These are phyloP conservation scores for Penaeus monodon DNA, from an alignment of 2,888 invertebrate genomes.

Conservation along the genomic window DNA sequence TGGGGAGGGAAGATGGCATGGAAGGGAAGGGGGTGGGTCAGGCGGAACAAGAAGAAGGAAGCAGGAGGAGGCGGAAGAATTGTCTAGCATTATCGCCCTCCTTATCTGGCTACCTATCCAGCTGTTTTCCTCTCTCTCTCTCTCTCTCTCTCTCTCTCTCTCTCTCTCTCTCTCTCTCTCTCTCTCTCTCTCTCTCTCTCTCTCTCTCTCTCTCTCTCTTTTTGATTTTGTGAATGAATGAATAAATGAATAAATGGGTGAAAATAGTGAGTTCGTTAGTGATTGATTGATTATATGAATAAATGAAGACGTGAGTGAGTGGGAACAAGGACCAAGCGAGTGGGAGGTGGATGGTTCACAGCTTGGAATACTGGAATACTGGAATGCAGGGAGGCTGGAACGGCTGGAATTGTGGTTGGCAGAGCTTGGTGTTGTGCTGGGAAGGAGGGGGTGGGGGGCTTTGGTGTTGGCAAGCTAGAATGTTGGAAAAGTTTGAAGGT, in stretches of 20 bases:
- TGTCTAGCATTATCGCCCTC: background rate
- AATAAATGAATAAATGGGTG: background rate
- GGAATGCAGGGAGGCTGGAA: too few relatives aligned
- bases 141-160: background rate
- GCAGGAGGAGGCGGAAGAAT: background rate
- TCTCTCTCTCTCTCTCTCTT: background rate
- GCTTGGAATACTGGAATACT: too few relatives aligned
- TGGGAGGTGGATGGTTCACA: too few relatives aligned
- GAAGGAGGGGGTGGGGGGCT: too few relatives aligned
- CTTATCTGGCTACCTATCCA: background rate
- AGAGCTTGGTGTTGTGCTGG: too few relatives aligned
- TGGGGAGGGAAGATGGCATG: background rate
- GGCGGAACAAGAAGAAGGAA: background rate
- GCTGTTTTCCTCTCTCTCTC: background rate
- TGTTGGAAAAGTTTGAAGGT: too few relatives aligned
- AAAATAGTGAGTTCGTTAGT: background rate
- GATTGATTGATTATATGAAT: too few relatives aligned
- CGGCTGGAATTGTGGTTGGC: too few relatives aligned
- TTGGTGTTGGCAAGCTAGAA: too few relatives aligned
- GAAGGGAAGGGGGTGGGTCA: background rate
- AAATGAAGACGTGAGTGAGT: too few relatives aligned
- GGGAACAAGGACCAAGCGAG: too few relatives aligned
- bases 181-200: too few relatives aligned
- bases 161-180: background rate
- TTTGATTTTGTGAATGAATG: background rate